A percentile compares a stretch with the other conserved stretches of the same genome.
Conservation (phyloP, 2,888 invertebrate genomes). For the Villa cingulata region DNA sequence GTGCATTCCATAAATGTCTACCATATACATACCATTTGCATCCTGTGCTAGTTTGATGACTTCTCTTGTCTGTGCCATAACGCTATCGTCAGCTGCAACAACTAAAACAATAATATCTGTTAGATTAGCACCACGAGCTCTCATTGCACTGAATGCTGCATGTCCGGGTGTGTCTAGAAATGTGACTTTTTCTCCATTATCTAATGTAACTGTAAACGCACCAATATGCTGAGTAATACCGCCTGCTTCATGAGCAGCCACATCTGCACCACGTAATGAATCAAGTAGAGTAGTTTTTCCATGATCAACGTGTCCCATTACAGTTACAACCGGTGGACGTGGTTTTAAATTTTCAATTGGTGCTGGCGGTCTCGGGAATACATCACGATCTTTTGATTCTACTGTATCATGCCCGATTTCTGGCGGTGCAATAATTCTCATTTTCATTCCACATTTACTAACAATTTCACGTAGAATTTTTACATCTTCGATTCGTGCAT, state of each 20-base stretch:
- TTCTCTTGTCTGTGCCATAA: conserved; percentile 94
- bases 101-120: conserved; percentile 93
- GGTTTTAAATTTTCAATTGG: conserved; percentile 48
- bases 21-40: conserved; percentile 44
- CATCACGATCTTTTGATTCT: conserved; percentile 38
- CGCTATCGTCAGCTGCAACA: conserved; percentile 97
- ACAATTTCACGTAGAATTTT: conserved; percentile 53
- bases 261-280: conserved; percentile 65
- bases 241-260: conserved; percentile 88
- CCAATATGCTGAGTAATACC: conserved; percentile 99
- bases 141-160: conserved; percentile 91
- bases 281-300: conserved; percentile 96
- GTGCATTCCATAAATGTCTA: too few species aligned
- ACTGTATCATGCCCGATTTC: conserved; percentile 9
- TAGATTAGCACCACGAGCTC: conserved; percentile 80
- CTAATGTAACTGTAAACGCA: conserved; percentile 71
- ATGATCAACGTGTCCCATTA: conserved; percentile 99
- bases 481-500: conserved; percentile 47
- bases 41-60: conserved; percentile 74
- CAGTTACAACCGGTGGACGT: conserved; percentile 88
- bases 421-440: conserved; percentile 42
- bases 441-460: conserved; percentile 52
- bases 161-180: conserved; percentile 99
- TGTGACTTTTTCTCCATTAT: conserved; percentile 66
- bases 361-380: conserved; percentile 49